Percentiles rank a stretch among this genome's conserved stretches.
These are phyloP conservation scores for Chrysogorgia sp. DNA, from an alignment of 92 coral and sea anemone genomes.

Conservation along the genomic window DNA sequence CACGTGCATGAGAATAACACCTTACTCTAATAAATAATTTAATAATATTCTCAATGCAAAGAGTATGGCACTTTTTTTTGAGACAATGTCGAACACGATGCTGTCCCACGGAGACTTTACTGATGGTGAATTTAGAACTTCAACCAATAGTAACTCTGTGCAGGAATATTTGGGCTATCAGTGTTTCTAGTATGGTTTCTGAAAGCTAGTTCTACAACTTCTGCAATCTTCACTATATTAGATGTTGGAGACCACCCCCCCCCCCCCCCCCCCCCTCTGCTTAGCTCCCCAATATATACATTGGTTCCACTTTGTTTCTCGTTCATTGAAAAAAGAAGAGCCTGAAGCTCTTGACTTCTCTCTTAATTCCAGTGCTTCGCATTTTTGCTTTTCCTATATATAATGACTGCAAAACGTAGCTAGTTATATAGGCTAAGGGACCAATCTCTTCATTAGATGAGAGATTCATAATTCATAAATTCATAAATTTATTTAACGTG, in stretches of 20 bases:
- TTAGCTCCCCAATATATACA: conserved; percentile 44
- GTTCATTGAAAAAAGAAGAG: conserved; percentile 62
- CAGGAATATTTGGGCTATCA: background rate
- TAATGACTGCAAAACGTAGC: conserved; percentile 64
- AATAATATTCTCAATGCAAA: conserved; percentile 37
- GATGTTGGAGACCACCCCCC: conserved; percentile 58
- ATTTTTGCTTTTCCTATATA: conserved; percentile 53
- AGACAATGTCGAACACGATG: conserved; percentile 8
- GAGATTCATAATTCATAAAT: too few species aligned
- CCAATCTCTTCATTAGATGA: conserved; percentile 13
- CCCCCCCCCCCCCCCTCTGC: conserved; percentile 66
- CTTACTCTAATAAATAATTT: conserved; percentile 55
- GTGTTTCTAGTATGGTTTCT: background rate
- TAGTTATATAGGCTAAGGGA: conserved; percentile 51
- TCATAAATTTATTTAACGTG: too few species aligned
- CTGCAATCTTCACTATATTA: background rate
- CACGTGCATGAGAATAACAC: conserved; percentile 59
- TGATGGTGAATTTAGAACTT: background rate
- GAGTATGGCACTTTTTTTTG: background rate
- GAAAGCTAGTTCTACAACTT: conserved; percentile 1
- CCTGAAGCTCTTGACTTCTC: conserved; percentile 61
- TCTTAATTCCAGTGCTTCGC: conserved; percentile 14
- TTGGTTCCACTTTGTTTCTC: conserved; percentile 33
- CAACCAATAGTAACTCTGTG: background rate
- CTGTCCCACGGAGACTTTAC: conserved; percentile 19